phyloP scores from a whole-genome alignment of 2,888 invertebrate genomes.

The Psylliodes chrysocephalus region DNA sequence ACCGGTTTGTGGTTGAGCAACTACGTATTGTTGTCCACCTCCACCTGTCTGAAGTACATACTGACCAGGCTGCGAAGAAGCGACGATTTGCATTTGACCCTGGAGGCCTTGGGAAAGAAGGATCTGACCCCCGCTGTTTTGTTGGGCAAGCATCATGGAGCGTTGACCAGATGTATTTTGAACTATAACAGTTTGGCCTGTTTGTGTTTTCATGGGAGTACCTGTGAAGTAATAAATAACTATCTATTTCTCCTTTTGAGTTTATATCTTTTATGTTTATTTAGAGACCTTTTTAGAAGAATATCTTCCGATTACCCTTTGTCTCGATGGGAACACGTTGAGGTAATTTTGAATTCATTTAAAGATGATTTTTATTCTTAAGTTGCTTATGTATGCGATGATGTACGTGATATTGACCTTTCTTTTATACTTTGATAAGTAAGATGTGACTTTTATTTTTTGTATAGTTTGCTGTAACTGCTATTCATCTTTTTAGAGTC shows the following conservation, averaged over 20 bases:
- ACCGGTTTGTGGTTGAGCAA: conserved; percentile 73
- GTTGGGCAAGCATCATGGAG: conserved; percentile 59
- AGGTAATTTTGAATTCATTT: too few species aligned
- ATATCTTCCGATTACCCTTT: not conserved
- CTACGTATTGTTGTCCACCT: conserved; percentile 72
- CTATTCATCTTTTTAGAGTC: too few species aligned
- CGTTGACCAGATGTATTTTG: conserved; percentile 59
- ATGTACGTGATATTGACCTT: too few species aligned
- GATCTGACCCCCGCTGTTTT: conserved; percentile 57
- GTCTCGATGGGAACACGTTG: not conserved
- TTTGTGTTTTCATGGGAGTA: conserved; percentile 58
- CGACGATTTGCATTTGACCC: conserved; percentile 65
- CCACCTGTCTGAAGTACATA: conserved; percentile 66
- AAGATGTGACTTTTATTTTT: too few species aligned
- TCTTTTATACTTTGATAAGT: too few species aligned
- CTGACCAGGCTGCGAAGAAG: conserved; percentile 63
- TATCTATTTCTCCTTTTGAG: too few species aligned
- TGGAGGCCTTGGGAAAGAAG: conserved; percentile 60
- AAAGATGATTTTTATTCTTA: too few species aligned
- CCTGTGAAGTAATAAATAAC: conserved; percentile 44
- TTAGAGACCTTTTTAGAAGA: too few species aligned
- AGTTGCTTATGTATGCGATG: too few species aligned
- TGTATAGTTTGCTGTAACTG: too few species aligned
- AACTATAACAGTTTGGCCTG: conserved; percentile 62
- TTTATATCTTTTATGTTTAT: too few species aligned